Conservation (phyloP, 2,888 invertebrate genomes). For the Aelia acuminata region DNA sequence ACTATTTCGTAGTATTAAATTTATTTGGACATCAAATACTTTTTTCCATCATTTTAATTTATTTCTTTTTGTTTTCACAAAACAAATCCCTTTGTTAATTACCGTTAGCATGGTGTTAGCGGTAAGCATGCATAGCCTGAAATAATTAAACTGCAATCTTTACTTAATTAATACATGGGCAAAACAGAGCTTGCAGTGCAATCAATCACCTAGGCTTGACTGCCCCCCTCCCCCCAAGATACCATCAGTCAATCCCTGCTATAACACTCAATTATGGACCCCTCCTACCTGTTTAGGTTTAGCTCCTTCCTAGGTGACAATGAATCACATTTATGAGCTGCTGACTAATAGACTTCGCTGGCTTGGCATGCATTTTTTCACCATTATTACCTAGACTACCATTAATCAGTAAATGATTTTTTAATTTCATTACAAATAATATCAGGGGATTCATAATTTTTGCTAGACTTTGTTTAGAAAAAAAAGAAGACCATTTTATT, state of each 20-base stretch:
- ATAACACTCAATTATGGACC: not conserved
- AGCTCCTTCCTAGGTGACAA: not conserved
- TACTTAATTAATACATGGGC: not conserved
- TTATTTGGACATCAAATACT: too few relatives aligned
- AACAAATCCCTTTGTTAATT: not conserved
- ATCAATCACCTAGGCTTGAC: not conserved
- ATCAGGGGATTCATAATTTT: not conserved
- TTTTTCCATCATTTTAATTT: too few relatives aligned
- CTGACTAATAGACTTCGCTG: not conserved
- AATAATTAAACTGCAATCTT: slow-evolving; percentile 18
- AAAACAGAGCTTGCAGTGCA: not conserved
- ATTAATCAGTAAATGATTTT: not conserved
- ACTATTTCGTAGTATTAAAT: too few relatives aligned
- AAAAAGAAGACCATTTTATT: too few relatives aligned
- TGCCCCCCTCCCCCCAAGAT: not conserved
- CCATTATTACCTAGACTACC: not conserved
- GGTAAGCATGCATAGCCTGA: not conserved
- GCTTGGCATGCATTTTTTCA: not conserved
- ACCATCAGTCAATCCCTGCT: slow-evolving; percentile 19
- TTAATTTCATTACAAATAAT: not conserved
- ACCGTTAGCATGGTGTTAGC: not conserved
- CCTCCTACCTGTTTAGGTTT: not conserved
- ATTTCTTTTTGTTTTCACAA: too few relatives aligned
- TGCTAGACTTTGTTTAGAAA: too few relatives aligned
- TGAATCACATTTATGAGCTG: not conserved